Conservation (phyloP, 1,140 invertebrate genomes). For the Xylocopa sonorina region DNA sequence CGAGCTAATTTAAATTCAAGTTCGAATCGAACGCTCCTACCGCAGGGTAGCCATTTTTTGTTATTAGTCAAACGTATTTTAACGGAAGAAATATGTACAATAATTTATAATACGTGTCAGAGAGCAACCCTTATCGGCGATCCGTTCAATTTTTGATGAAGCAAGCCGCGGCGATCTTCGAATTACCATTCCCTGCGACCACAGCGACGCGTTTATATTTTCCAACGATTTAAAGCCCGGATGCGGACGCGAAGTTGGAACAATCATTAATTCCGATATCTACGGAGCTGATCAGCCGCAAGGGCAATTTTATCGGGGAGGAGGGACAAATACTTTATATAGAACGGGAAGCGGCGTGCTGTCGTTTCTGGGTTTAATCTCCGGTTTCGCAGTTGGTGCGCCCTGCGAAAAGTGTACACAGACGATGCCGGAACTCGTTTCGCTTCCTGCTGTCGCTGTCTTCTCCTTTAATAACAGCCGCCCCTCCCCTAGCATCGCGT, state of each 20-base stretch:
- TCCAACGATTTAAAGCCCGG: no score
- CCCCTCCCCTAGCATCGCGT: not conserved
- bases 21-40: no score
- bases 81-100: no score
- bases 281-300: not conserved
- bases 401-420: not conserved
- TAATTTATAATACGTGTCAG: no score
- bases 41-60: no score
- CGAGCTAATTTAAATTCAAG: no score
- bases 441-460: not conserved
- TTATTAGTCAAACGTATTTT: no score
- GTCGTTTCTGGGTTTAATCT: constrained; percentile 36
- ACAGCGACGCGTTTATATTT: no score
- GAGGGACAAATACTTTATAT: constrained; percentile 11
- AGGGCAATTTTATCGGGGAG: not conserved
- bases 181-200: no score
- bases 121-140: no score
- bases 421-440: constrained; percentile 16
- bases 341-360: not conserved
- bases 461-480: constrained; percentile 32
- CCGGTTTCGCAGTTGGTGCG: constrained; percentile 2
- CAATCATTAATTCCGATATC: not conserved
- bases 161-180: no score
- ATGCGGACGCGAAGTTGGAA: not conserved
- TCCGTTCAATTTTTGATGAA: no score